Conservation (phyloP, 2,888 invertebrate species). For the Globia sparganii region DNA sequence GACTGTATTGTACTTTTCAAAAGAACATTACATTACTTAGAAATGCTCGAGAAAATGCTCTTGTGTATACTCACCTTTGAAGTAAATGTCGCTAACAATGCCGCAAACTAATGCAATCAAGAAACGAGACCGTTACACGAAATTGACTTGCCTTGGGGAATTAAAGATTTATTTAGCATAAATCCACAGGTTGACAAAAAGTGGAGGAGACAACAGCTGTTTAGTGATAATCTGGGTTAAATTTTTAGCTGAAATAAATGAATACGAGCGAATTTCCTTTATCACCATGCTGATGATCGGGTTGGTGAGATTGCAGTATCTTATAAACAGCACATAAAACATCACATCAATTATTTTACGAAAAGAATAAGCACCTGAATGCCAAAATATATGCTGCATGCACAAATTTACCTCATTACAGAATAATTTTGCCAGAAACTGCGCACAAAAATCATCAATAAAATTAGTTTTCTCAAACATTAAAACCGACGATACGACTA, state of each 20-base stretch:
- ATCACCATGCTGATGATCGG: neutral
- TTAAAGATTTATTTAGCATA: conserved; percentile 3
- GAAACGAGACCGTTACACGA: conserved; percentile 16
- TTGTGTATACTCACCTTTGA: no score
- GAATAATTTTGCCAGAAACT: neutral
- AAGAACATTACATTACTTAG: no score
- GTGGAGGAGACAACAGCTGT: neutral
- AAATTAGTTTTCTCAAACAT: neutral
- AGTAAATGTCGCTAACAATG: neutral
- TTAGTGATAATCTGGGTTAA: neutral
- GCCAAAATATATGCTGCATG: neutral
- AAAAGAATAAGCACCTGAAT: neutral
- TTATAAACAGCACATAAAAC: neutral
- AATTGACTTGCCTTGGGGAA: conserved; percentile 14
- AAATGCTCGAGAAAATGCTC: no score
- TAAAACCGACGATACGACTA: neutral
- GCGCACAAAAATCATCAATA: neutral
- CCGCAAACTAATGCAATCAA: conserved; percentile 39
- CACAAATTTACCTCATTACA: neutral
- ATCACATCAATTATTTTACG: neutral
- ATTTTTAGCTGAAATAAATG: neutral
- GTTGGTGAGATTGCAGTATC: neutral
- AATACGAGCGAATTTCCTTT: neutral
- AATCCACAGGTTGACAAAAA: conserved; percentile 33
- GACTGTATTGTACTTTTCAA: no score